A percentile compares a stretch with the other conserved stretches of the same genome.
Conservation (phyloP, 2,888 invertebrate genomes). For the Lathronympha strigana region DNA sequence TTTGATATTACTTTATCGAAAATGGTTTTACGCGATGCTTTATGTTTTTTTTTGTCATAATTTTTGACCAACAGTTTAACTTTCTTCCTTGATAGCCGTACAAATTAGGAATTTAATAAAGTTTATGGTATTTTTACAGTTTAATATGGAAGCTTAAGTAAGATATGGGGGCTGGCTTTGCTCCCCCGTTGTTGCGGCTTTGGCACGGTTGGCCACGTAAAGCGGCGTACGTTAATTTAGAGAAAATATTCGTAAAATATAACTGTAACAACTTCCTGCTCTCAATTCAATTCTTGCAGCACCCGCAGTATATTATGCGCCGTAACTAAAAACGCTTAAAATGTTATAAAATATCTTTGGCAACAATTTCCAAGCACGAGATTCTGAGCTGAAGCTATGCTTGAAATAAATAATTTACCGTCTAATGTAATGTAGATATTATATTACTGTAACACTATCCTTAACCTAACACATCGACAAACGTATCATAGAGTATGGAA, state of each 20-base stretch:
- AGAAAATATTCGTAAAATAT: slow-evolving; percentile 45
- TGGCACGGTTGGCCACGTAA: slow-evolving; percentile 33
- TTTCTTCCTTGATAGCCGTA: not conserved
- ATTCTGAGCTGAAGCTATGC: slow-evolving; percentile 38
- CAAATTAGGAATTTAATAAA: slow-evolving; percentile 2
- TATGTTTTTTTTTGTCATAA: not conserved
- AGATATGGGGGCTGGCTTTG: slow-evolving; percentile 1
- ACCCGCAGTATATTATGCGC: slow-evolving; percentile 39
- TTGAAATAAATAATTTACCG: slow-evolving; percentile 40
- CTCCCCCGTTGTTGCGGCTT: slow-evolving; percentile 19
- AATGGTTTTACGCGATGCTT: slow-evolving; percentile 1
- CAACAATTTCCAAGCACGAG: slow-evolving; percentile 51
- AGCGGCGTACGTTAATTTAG: slow-evolving; percentile 42
- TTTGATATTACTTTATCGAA: slow-evolving; percentile 41
- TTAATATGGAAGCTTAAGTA: slow-evolving; percentile 15
- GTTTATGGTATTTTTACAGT: slow-evolving; percentile 22
- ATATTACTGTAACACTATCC: slow-evolving; percentile 48
- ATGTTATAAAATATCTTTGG: slow-evolving; percentile 53
- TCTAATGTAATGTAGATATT: slow-evolving; percentile 41
- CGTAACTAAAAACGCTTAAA: slow-evolving; percentile 47
- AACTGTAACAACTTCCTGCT: slow-evolving; percentile 19
- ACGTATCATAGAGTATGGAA: slow-evolving; percentile 61
- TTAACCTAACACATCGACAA: slow-evolving; percentile 64
- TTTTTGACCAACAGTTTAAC: not conserved
- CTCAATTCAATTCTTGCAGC: slow-evolving; percentile 50